Percentiles rank a stretch among this genome's conserved stretches.
Evolutionary conservation across 2,888 invertebrate species (phyloP).

Genomic region (Leptogaster cylindrica): DNA sequence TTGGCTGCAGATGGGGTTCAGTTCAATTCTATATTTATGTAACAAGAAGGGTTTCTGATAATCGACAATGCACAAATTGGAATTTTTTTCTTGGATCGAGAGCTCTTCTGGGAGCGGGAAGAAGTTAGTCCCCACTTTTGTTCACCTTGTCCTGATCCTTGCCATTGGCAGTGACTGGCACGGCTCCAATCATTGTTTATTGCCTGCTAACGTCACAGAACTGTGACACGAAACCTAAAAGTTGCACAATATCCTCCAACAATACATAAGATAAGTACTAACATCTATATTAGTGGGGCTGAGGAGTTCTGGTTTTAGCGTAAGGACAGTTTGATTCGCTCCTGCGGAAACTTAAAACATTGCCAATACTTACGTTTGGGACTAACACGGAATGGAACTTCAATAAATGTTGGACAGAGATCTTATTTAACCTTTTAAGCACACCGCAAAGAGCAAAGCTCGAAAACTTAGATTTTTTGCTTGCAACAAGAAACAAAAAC

Average conservation of each 20-base stretch:
- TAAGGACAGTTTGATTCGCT: too few species aligned
- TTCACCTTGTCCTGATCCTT: constrained; percentile 18
- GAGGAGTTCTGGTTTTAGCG: too few species aligned
- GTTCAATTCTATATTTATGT: too few species aligned
- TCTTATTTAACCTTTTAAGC: neutral
- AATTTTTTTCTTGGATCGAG: too few species aligned
- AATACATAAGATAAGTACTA: neutral
- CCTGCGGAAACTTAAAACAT: neutral
- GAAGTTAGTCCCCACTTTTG: too few species aligned
- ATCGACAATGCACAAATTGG: too few species aligned
- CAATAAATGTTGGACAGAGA: neutral
- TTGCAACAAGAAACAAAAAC: constrained; percentile 22
- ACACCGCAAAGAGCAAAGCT: neutral
- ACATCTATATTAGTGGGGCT: too few species aligned
- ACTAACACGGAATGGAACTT: neutral
- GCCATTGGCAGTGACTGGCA: constrained; percentile 36
- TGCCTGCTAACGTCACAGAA: neutral
- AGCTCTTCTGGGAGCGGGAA: too few species aligned
- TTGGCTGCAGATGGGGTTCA: too few species aligned
- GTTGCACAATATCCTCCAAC: neutral
- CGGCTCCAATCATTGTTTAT: constrained; percentile 29
- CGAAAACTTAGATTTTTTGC: constrained; percentile 3
- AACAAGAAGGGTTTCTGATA: too few species aligned
- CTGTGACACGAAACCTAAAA: constrained; percentile 6
- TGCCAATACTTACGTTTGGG: constrained; percentile 17